phyloP scores from a whole-genome alignment of 2,113 vertebrate species.

The Chamaetylas fuelleborni region DNA sequence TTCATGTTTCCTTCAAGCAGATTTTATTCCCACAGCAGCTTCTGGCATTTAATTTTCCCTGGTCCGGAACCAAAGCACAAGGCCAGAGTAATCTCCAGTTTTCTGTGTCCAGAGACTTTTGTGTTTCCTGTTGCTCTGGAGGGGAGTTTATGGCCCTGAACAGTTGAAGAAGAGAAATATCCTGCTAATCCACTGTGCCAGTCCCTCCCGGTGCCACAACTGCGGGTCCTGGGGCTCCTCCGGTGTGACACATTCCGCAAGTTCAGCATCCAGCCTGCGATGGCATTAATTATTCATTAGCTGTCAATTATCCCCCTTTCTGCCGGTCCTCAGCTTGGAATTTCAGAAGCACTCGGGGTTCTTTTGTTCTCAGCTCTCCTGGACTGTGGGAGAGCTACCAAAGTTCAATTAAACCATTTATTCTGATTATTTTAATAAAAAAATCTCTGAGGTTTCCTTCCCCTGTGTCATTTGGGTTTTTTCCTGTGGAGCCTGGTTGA shows the following conservation, averaged over 20 bases:
- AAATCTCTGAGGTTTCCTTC: not conserved
- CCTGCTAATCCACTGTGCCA: not conserved
- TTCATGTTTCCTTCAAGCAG: not conserved
- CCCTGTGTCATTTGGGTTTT: not conserved
- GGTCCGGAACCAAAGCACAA: accelerated
- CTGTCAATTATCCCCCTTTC: not conserved
- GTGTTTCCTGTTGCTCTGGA: not conserved
- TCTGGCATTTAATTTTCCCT: not conserved
- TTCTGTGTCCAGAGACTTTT: not conserved
- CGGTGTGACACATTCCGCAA: not conserved
- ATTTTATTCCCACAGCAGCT: not conserved
- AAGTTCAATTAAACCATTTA: not conserved
- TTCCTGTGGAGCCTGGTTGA: not conserved
- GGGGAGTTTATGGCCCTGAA: not conserved
- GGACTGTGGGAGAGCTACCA: not conserved
- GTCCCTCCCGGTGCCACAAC: not conserved
- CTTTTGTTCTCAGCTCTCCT: not conserved
- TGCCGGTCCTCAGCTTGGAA: not conserved
- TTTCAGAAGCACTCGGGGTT: not conserved
- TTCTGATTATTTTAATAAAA: not conserved
- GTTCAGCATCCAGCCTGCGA: not conserved
- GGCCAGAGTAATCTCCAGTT: not conserved
- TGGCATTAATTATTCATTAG: not conserved
- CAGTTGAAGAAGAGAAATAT: not conserved
- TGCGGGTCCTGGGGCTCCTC: not conserved